Evolutionary conservation across 2,888 invertebrate species (phyloP).

Genomic region (Xestia ashworthii): DNA sequence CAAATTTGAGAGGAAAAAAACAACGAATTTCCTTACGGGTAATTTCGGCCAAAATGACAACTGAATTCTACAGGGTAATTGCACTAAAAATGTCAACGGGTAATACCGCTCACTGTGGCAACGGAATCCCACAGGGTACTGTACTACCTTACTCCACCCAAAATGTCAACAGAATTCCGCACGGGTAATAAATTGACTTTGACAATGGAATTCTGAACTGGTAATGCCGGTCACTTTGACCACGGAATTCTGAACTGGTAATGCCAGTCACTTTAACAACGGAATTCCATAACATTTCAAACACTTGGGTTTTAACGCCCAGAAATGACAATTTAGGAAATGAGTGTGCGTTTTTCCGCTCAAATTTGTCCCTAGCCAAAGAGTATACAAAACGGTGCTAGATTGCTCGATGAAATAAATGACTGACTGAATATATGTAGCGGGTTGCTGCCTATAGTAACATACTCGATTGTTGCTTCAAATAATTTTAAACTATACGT

Average conservation of each 20-base stretch:
- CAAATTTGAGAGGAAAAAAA: not conserved
- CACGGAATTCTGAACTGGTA: too few relatives aligned
- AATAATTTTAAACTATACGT: slow-evolving; percentile 59
- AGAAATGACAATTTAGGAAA: not conserved
- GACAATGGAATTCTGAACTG: too few relatives aligned
- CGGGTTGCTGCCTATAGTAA: slow-evolving; percentile 62
- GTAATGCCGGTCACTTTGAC: too few relatives aligned
- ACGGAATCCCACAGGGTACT: too few relatives aligned
- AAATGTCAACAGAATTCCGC: not conserved
- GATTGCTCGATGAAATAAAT: slow-evolving; percentile 60
- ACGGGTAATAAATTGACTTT: not conserved
- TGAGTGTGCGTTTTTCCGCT: not conserved
- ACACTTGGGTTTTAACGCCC: not conserved
- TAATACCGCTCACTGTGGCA: not conserved
- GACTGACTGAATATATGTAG: slow-evolving; percentile 67
- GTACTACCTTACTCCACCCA: too few relatives aligned
- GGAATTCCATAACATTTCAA: not conserved
- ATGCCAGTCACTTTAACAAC: not conserved
- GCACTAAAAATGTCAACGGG: not conserved
- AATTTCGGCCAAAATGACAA: not conserved
- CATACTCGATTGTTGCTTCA: slow-evolving; percentile 58
- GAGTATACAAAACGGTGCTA: slow-evolving; percentile 76
- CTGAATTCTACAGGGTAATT: not conserved
- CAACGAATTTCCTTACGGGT: not conserved
- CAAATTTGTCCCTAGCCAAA: slow-evolving; percentile 23